Evolutionary conservation across 2,797 vertebrate species (phyloP).

Genomic region (Eulemur albifrons): DNA sequence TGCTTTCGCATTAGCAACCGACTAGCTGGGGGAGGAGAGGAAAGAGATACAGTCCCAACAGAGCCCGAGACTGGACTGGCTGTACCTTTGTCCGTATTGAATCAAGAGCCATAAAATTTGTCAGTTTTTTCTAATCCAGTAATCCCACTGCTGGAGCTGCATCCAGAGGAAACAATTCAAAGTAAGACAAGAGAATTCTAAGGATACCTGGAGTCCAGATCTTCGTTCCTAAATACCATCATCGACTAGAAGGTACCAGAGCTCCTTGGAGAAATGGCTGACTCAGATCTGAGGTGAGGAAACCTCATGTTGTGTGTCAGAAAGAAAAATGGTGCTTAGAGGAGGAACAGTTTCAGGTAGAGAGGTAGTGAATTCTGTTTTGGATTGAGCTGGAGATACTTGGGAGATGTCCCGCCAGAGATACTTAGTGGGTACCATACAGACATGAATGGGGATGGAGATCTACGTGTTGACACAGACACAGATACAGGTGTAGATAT

Average conservation of each 20-base stretch:
- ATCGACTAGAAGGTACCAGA: background rate
- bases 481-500: background rate
- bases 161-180: background rate
- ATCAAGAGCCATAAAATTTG: background rate
- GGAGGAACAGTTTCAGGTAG: background rate
- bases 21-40: background rate
- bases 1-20: background rate
- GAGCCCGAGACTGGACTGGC: background rate
- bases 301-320: background rate
- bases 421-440: background rate
- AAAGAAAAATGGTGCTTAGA: background rate
- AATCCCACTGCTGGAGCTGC: background rate
- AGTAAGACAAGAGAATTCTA: constrained; percentile 10
- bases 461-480: background rate
- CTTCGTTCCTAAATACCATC: background rate
- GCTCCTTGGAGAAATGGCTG: background rate
- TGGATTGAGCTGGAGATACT: background rate
- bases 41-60: background rate
- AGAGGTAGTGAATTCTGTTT: background rate
- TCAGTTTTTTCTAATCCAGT: background rate
- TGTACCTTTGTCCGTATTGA: background rate
- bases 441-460: background rate
- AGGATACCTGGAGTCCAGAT: background rate
- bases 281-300: background rate
- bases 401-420: background rate